Conservation (phyloP, 37 sponge, comb jelly and placozoan species). For the Theonella swinhoei region DNA sequence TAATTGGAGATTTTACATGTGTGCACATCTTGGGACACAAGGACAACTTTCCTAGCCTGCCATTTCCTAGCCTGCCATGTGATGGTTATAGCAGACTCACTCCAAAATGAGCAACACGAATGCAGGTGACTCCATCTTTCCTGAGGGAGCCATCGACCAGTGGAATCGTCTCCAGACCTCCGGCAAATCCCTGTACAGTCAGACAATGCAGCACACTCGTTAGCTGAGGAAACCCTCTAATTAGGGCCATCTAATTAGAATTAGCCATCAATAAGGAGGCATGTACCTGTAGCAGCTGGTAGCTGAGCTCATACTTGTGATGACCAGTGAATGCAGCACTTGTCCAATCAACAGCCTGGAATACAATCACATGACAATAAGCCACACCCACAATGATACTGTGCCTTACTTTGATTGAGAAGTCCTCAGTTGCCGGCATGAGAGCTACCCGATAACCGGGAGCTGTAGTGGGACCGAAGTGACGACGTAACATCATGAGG, state of each 20-base stretch:
- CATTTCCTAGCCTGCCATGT: no score
- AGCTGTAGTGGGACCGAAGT: background rate
- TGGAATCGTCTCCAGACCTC: constrained; percentile 1
- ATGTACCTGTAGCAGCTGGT: constrained; percentile 16
- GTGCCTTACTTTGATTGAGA: background rate
- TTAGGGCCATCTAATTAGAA: no score
- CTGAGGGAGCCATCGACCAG: background rate
- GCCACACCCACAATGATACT: background rate
- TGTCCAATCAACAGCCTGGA: constrained; percentile 18
- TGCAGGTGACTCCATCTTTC: background rate
- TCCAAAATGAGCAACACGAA: constrained; percentile 20
- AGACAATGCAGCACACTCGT: no score
- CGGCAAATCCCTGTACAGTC: constrained; percentile 9
- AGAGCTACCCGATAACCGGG: constrained; percentile 3
- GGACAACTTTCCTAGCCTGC: no score
- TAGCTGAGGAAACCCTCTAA: no score
- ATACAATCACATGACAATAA: background rate
- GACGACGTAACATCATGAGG: constrained; percentile 10
- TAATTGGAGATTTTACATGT: no score
- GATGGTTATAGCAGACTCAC: no score
- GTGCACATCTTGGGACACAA: no score
- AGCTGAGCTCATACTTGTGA: background rate
- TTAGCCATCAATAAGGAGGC: no score
- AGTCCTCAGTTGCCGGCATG: constrained; percentile 31
- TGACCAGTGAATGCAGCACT: background rate